Evolutionary conservation across 2,113 vertebrate genomes (phyloP).

Genomic region (Saccopteryx leptura): DNA sequence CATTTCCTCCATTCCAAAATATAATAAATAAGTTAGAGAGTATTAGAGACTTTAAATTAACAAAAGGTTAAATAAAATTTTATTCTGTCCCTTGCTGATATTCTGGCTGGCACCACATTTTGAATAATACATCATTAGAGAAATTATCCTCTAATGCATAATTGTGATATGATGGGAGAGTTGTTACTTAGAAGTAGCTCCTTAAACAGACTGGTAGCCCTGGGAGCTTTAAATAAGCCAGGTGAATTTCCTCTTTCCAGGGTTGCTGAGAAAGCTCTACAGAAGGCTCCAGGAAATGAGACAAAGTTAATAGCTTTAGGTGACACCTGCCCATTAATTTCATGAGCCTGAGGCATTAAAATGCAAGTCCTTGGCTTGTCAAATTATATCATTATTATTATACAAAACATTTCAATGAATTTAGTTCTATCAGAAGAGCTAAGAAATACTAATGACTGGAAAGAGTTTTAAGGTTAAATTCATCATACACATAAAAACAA

Average conservation of each 20-base stretch:
- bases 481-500: not conserved
- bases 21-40: slow-evolving; percentile 86
- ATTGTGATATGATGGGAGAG: slow-evolving; percentile 79
- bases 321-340: slow-evolving; percentile 54
- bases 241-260: slow-evolving; percentile 77
- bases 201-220: slow-evolving; percentile 75
- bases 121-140: slow-evolving; percentile 84
- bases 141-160: slow-evolving; percentile 81
- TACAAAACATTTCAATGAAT: slow-evolving; percentile 41
- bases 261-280: slow-evolving; percentile 68
- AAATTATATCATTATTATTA: slow-evolving; percentile 62
- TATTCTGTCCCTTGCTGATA: slow-evolving; percentile 83
- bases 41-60: slow-evolving; percentile 85
- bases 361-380: slow-evolving; percentile 66
- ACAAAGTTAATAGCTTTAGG: slow-evolving; percentile 57
- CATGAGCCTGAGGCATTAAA: slow-evolving; percentile 56
- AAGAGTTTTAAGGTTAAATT: slow-evolving; percentile 59
- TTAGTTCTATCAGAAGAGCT: not conserved
- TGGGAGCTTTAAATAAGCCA: slow-evolving; percentile 73
- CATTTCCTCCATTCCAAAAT: slow-evolving; percentile 67
- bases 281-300: slow-evolving; percentile 39
- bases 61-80: slow-evolving; percentile 88
- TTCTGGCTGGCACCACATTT: slow-evolving; percentile 75
- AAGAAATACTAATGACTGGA: not conserved
- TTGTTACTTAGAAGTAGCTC: slow-evolving; percentile 78